phyloP scores from a whole-genome alignment of 2,888 invertebrate species.

The Amiota communis region DNA sequence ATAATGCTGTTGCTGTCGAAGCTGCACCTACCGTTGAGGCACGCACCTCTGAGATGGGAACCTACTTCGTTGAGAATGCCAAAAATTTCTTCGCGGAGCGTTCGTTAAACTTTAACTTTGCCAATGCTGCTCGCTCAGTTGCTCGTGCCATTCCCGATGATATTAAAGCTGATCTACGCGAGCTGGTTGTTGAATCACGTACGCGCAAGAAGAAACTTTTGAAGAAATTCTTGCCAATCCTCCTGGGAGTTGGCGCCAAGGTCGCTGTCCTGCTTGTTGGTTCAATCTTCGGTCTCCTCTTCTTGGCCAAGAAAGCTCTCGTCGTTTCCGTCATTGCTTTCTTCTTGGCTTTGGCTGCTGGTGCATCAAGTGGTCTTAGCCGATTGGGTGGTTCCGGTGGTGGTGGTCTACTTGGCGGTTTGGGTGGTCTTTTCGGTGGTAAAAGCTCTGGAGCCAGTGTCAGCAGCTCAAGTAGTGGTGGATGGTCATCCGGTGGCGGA shows the following conservation, averaged over 20 bases:
- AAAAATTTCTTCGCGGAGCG: slow-evolving; percentile 77
- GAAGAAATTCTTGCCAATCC: slow-evolving; percentile 76
- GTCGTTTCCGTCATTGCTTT: slow-evolving; percentile 77
- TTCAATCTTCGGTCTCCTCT: slow-evolving; percentile 76
- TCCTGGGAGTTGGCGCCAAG: slow-evolving; percentile 77
- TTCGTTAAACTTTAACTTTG: slow-evolving; percentile 74
- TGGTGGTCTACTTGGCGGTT: slow-evolving; percentile 62
- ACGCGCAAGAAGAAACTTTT: slow-evolving; percentile 76
- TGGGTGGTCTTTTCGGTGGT: slow-evolving; percentile 68
- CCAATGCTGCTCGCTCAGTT: slow-evolving; percentile 73
- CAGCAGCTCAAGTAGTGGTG: slow-evolving; percentile 54
- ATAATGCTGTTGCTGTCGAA: slow-evolving; percentile 75
- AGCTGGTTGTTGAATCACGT: slow-evolving; percentile 77
- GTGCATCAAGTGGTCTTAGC: slow-evolving; percentile 68
- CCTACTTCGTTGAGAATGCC: slow-evolving; percentile 75
- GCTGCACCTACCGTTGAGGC: slow-evolving; percentile 74
- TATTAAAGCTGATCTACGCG: slow-evolving; percentile 75
- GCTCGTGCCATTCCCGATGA: slow-evolving; percentile 76
- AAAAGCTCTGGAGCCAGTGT: slow-evolving; percentile 66
- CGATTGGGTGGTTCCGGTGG: slow-evolving; percentile 65
- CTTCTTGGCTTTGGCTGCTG: slow-evolving; percentile 76
- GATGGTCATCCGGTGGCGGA: slow-evolving; percentile 67
- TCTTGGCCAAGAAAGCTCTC: slow-evolving; percentile 80
- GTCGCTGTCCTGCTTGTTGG: slow-evolving; percentile 75
- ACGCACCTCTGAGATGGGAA: slow-evolving; percentile 76